Evolutionary conservation across 2,888 invertebrate species (phyloP), one percentile per base, ranked within the genome.

Genomic region (Brachypalpus laphriformis): DNA sequence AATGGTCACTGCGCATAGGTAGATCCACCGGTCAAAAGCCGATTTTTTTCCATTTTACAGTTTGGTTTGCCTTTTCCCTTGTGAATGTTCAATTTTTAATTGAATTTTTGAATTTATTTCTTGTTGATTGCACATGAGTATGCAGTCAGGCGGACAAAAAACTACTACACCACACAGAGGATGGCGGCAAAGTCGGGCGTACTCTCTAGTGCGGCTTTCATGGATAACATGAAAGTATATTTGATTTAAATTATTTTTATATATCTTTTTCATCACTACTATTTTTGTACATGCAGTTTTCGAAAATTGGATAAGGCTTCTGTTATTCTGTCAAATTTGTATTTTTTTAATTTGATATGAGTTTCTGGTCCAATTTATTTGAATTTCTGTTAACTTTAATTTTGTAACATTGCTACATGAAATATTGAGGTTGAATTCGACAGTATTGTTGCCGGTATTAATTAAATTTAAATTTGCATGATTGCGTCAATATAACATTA

Each of bases 61-160:
- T 40, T 40, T 14, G n/a, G 40, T 40, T 14, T 5, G 40, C 5
- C 6, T 14, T 14, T 40, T 40, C 14, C 6, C 40, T 40, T n/a
- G n/a, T 22, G n/a, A 7, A 28, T n/a, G 16, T 7, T 28, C 51
- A 28, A 54, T 25, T 54, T 54, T 54, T 54, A 54, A 68, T 61
- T 68, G 61, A 61, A 70, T 77, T 77, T 66, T 61, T 70, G 42
- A 70, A 77, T 77, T 77, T 77, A 77, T 61, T 61, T 70, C 61
- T 59, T 68, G 68, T 77, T 77, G 59, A 77, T 77, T 75, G 56
- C 56, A 75, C 74, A 56, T 47, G 18, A 3, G 9, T 22, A 47
- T 25, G 40, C 14, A 20, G 18, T 9, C 25, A 42, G 16, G 34
- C 42, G 31, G 51, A 68, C 28, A 59, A 40, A 51, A 14, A 65